Evolutionary conservation across 1,140 invertebrate genomes (phyloP), one percentile per base, ranked within the genome.

Genomic region (Aphaenogaster rudis): DNA sequence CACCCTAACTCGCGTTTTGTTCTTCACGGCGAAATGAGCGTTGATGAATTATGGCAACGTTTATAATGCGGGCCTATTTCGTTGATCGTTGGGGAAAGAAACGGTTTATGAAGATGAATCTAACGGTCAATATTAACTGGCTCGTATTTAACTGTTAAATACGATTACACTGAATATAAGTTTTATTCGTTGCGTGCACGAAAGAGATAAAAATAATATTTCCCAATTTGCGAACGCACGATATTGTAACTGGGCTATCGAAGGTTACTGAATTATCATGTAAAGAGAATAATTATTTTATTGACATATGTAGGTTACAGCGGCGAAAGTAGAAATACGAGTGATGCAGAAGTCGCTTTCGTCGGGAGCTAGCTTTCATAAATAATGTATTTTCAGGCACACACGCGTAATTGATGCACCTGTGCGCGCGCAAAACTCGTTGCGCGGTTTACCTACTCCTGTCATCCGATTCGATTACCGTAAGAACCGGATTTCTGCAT

Each of bases 401-500:
- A 45, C 48, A 52, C 45, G 13, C 52, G 76, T 63, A 82, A 89
- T 61, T 71, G 69, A 76, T 84, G 79, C 63, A 78, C 69, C 78
- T 64, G 63, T 85, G 50, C 21, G n/a, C 48, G 39, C 57, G 21
- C 45, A 45, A 59, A 86, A 86, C 88, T 45, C 78, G 85, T 74
- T 80, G 52, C 89, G 33, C 45, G 59, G 59, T 79, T 90, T 59
- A 69, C 81, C 21, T 36, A 59, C 63, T 85, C 72, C 61, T 33
- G 86, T 81, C 72, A 36, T 79, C 69, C 69, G 52, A 33, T 59
- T 52, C 59, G 76, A 69, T 86, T 77, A 88, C 71, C 59, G 86
- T 82, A 88, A 90, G 71, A 90, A 90, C 88, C 86, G 86, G 88
- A 91, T 90, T 81, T 61, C 50, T 79, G 64, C 78, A 86, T 50